These are phyloP conservation scores for Drosophila guanche DNA, from an alignment of 1,140 invertebrate species.

Conservation along the genomic window DNA sequence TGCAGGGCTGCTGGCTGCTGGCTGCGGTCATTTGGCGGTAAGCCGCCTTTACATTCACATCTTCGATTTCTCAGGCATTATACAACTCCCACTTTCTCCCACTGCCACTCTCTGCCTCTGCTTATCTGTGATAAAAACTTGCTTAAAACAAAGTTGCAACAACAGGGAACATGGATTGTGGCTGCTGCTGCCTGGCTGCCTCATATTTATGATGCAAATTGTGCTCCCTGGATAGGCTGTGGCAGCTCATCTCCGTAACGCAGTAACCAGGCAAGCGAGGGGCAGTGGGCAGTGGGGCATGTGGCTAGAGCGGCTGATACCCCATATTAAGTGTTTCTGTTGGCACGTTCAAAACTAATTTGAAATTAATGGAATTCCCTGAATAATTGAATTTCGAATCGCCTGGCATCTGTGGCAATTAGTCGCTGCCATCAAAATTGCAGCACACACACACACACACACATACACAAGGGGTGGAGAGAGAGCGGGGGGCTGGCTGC, in stretches of 20 bases:
- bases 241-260: too few relatives aligned
- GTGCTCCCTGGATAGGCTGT: too few relatives aligned
- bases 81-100: constrained; percentile 13
- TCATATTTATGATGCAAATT: constrained; percentile 5
- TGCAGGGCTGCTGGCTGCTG: constrained; percentile 3
- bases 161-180: constrained; percentile 51
- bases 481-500: constrained; percentile 12
- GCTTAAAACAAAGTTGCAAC: constrained; percentile 72
- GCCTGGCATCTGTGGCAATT: constrained; percentile 58
- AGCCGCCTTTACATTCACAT: constrained; percentile 73
- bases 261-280: background rate
- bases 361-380: constrained; percentile 82
- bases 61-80: constrained; percentile 64
- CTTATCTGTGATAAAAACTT: constrained; percentile 43
- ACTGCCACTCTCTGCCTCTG: constrained; percentile 8
- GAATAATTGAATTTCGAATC: constrained; percentile 81
- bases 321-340: constrained; percentile 65
- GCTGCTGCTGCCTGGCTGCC: constrained; percentile 21
- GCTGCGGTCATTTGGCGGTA: constrained; percentile 76
- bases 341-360: constrained; percentile 77
- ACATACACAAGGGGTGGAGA: constrained; percentile 12
- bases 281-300: background rate
- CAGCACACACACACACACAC: constrained; percentile 35
- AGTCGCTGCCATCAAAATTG: constrained; percentile 54
- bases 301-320: background rate